Conservation (phyloP, 2,888 invertebrate genomes). For the Ormyrus nitidulus region DNA sequence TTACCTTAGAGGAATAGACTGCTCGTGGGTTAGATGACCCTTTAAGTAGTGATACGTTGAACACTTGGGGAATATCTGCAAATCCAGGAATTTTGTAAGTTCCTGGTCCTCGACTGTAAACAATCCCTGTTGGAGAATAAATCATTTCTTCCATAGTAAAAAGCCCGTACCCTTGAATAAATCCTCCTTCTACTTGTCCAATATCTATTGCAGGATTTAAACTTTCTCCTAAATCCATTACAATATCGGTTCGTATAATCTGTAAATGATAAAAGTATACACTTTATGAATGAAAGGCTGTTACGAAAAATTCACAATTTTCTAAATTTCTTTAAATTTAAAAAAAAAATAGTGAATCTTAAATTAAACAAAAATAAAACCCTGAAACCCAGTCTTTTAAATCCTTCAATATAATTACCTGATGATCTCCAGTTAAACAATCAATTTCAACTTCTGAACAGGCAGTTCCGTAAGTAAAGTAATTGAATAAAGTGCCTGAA, state of each 20-base stretch:
- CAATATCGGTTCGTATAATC: slow-evolving; percentile 92
- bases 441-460: slow-evolving; percentile 93
- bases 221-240: slow-evolving; percentile 97
- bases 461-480: slow-evolving; percentile 89
- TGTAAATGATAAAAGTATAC: slow-evolving; percentile 61
- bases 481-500: slow-evolving; percentile 84
- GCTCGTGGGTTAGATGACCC: slow-evolving; percentile 92
- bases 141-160: slow-evolving; percentile 93
- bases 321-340: background rate
- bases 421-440: slow-evolving; percentile 93
- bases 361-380: no score
- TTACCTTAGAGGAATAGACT: slow-evolving; percentile 95
- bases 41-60: slow-evolving; percentile 94
- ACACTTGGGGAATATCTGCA: slow-evolving; percentile 92
- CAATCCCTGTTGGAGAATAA: slow-evolving; percentile 88
- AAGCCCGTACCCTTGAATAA: slow-evolving; percentile 95
- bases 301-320: background rate
- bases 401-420: slow-evolving; percentile 72
- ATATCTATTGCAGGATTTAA: slow-evolving; percentile 97
- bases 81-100: slow-evolving; percentile 96
- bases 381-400: no score
- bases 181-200: slow-evolving; percentile 98
- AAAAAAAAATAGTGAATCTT: no score
- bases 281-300: background rate
- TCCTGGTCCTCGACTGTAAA: slow-evolving; percentile 93